Conservation (phyloP, 2,797 vertebrate species). For the Sternotherus odoratus region DNA sequence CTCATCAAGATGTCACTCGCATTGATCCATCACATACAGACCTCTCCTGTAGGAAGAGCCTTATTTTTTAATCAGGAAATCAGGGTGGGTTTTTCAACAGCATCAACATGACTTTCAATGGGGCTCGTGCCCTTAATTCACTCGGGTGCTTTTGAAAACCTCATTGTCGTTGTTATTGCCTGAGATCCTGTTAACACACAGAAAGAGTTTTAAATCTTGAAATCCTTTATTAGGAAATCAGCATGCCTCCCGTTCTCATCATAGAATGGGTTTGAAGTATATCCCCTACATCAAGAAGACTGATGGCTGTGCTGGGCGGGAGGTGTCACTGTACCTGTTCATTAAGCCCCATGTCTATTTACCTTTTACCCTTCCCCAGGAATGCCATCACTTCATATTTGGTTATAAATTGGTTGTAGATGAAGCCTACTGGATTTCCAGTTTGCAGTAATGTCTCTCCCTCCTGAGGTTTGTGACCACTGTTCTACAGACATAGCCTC, state of each 20-base stretch:
- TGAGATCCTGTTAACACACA: constrained; percentile 13
- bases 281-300: not conserved
- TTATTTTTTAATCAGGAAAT: not conserved
- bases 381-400: not conserved
- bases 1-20: not conserved
- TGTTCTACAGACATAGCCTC: not conserved
- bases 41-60: not conserved
- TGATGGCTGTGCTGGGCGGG: not conserved
- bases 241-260: accelerated
- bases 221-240: not conserved
- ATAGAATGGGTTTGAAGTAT: not conserved
- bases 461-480: not conserved
- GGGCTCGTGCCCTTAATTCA: not conserved
- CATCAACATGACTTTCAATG: constrained; percentile 4
- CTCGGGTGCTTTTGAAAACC: constrained; percentile 6
- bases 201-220: constrained; percentile 2
- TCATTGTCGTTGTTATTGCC: not conserved
- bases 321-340: not conserved
- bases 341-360: not conserved
- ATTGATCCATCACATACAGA: not conserved
- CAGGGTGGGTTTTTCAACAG: not conserved
- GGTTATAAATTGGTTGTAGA: not conserved
- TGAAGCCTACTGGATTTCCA: not conserved
- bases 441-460: not conserved
- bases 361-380: not conserved